These are phyloP conservation scores for Drosophila santomea DNA, from an alignment of 1,140 invertebrate species.

Conservation along the genomic window DNA sequence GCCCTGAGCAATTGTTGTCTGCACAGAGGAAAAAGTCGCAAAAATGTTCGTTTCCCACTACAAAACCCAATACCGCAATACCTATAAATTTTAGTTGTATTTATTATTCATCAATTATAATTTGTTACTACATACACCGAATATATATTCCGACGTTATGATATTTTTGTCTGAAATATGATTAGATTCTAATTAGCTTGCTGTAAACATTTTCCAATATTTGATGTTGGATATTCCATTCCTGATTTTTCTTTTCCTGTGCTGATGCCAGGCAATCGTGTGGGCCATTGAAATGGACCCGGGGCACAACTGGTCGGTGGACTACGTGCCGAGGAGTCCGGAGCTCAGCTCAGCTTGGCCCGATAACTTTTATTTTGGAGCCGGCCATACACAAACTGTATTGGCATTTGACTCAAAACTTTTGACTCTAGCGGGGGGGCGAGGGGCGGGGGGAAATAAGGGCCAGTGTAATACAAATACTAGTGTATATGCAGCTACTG, in stretches of 20 bases:
- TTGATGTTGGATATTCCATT: no score
- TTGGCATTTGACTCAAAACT: conserved; percentile 81
- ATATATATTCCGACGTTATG: no score
- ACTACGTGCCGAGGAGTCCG: conserved; percentile 40
- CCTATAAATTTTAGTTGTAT: no score
- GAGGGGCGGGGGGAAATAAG: background rate
- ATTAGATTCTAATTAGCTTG: no score
- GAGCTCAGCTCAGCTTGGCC: conserved; percentile 27
- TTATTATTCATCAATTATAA: no score
- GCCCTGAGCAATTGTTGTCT: conserved; percentile 1
- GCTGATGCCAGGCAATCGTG: conserved; percentile 43
- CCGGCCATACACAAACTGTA: conserved; percentile 64
- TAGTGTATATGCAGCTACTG: conserved; percentile 23
- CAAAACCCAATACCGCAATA: no score
- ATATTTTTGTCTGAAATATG: no score
- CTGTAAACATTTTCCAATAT: no score
- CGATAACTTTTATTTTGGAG: conserved; percentile 50
- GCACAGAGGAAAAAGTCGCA: conserved; percentile 7
- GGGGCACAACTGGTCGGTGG: conserved; percentile 44
- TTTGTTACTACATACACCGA: no score
- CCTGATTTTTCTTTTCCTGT: background rate
- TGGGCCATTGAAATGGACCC: conserved; percentile 72
- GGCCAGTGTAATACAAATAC: conserved; percentile 9
- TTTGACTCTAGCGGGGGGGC: conserved; percentile 47
- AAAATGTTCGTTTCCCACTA: no score